Evolutionary conservation across 1,140 invertebrate species (phyloP).

Genomic region (Anadara kagoshimensis): DNA sequence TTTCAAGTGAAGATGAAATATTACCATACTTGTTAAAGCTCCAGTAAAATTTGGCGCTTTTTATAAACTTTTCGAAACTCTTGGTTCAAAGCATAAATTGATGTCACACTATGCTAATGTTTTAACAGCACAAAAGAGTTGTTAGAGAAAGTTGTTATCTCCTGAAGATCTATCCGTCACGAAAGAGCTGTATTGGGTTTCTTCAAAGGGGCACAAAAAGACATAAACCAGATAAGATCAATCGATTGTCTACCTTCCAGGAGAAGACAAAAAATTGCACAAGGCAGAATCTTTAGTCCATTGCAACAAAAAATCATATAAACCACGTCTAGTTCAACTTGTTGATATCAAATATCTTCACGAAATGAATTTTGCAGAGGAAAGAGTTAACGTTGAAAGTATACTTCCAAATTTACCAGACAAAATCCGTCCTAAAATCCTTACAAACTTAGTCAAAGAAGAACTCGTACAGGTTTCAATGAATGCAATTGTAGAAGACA

Average conservation of each 20-base stretch:
- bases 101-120: not conserved
- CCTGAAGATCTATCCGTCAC: not conserved
- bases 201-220: not conserved
- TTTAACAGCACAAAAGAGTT: not conserved
- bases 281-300: not conserved
- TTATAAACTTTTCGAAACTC: not conserved
- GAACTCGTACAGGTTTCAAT: not conserved
- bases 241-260: not conserved
- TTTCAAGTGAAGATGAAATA: not conserved
- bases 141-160: not conserved
- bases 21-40: not conserved
- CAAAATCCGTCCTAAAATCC: conserved; percentile 6
- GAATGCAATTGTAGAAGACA: not conserved
- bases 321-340: not conserved
- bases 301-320: not conserved
- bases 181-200: not conserved
- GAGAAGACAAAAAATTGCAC: not conserved
- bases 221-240: not conserved
- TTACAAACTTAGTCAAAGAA: not conserved
- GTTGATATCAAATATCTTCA: not conserved
- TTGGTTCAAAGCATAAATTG: conserved; percentile 5
- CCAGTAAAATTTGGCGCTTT: not conserved
- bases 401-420: not conserved
- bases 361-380: not conserved
- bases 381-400: too few species aligned